These are phyloP conservation scores for Atopsyche davidsoni DNA, from an alignment of 1,140 invertebrate genomes.

Conservation along the genomic window DNA sequence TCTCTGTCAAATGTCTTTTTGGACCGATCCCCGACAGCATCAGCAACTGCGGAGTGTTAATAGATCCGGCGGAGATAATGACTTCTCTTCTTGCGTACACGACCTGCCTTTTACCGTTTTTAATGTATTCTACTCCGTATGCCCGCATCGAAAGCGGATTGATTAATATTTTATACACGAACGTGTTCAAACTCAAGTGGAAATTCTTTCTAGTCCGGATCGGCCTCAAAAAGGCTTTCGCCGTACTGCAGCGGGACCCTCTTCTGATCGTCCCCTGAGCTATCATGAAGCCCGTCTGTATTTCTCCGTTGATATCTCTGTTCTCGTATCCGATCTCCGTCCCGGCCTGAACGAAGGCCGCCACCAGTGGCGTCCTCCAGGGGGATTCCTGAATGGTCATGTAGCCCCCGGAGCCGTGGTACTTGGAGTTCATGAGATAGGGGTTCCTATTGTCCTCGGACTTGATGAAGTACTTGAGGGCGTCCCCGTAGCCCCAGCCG, in stretches of 20 bases:
- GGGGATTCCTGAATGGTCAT: conserved; percentile 79
- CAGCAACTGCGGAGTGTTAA: conserved; percentile 73
- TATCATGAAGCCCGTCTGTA: conserved; percentile 80
- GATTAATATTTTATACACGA: conserved; percentile 66
- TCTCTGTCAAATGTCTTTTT: conserved; percentile 59
- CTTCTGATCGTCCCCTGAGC: conserved; percentile 82
- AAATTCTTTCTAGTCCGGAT: conserved; percentile 71
- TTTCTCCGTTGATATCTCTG: conserved; percentile 78
- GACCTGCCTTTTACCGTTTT: conserved; percentile 58
- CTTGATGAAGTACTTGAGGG: conserved; percentile 83
- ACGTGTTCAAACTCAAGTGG: conserved; percentile 70
- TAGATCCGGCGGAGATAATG: conserved; percentile 71
- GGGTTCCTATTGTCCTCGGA: conserved; percentile 84
- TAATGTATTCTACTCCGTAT: conserved; percentile 68
- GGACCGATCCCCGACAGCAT: conserved; percentile 87
- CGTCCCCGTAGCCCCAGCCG: conserved; percentile 85
- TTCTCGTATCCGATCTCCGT: conserved; percentile 83
- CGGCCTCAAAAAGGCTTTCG: conserved; percentile 81
- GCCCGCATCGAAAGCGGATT: conserved; percentile 66
- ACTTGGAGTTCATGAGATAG: conserved; percentile 62
- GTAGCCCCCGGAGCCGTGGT: conserved; percentile 69
- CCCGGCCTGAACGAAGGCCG: conserved; percentile 80
- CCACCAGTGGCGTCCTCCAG: conserved; percentile 72
- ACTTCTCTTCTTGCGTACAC: conserved; percentile 70
- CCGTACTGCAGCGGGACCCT: conserved; percentile 81